Percentiles rank a stretch among this genome's conserved stretches.
Evolutionary conservation across 2,797 vertebrate species (phyloP).

Genomic region (Vireo griseus): DNA sequence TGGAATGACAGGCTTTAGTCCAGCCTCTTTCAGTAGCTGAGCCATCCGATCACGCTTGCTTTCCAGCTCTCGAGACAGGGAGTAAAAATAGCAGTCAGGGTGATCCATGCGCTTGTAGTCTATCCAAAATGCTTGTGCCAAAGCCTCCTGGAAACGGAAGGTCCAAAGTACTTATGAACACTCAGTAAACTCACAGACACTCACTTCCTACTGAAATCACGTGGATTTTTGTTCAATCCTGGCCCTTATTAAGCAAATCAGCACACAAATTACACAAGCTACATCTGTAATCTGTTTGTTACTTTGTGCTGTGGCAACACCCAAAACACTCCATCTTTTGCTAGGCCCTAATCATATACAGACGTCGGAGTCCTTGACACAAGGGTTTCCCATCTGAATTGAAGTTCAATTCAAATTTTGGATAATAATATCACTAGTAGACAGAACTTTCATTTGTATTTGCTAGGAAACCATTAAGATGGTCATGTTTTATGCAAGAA

Average conservation of each 20-base stretch:
- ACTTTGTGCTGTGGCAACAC: background rate
- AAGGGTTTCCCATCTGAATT: background rate
- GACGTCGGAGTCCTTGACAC: background rate
- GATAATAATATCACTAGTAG: background rate
- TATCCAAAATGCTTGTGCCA: conserved; percentile 83
- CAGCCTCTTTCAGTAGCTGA: conserved; percentile 77
- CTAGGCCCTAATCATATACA: background rate
- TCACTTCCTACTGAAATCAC: background rate
- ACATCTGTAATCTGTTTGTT: background rate
- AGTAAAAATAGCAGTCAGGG: conserved; percentile 90
- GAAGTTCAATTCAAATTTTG: background rate
- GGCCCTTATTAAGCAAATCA: background rate
- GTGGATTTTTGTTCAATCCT: background rate
- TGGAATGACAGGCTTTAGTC: conserved; percentile 87
- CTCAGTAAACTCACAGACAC: background rate
- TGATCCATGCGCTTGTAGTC: conserved; percentile 85
- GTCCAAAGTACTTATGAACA: background rate
- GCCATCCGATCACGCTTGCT: conserved; percentile 88
- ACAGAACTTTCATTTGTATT: background rate
- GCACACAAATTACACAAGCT: background rate
- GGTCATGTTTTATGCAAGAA: background rate
- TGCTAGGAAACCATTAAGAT: background rate
- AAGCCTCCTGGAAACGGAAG: conserved; percentile 82
- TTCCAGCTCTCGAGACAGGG: conserved; percentile 85
- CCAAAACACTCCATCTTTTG: background rate